These are phyloP conservation scores for Diabrotica virgifera DNA, from an alignment of 1,140 invertebrate genomes.

Conservation along the genomic window DNA sequence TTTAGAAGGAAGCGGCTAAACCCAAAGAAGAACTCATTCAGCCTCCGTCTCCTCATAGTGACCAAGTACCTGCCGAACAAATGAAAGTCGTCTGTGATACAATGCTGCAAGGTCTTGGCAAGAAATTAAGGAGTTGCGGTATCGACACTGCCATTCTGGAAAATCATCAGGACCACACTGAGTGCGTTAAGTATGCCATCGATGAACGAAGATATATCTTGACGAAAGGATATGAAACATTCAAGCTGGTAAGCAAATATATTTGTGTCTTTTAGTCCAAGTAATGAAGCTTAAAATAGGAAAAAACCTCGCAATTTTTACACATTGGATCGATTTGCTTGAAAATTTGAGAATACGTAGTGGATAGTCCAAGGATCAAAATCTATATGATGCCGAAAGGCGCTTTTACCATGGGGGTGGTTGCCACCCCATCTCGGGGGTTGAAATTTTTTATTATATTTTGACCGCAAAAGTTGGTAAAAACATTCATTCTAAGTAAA, in stretches of 20 bases:
- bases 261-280: too few species aligned
- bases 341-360: too few species aligned
- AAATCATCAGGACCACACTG: conserved; percentile 51
- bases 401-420: too few species aligned
- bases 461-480: too few species aligned
- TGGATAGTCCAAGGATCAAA: too few species aligned
- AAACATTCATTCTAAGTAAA: too few species aligned
- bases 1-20: conserved; percentile 14
- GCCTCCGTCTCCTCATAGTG: conserved; percentile 28
- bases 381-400: too few species aligned
- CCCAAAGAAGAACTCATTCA: conserved; percentile 24
- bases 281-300: too few species aligned
- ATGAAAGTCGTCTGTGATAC: conserved; percentile 56
- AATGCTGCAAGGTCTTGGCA: conserved; percentile 56
- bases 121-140: conserved; percentile 62
- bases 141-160: conserved; percentile 60
- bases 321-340: too few species aligned
- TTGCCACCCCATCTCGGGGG: too few species aligned
- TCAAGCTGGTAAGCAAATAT: conserved; percentile 43
- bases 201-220: conserved; percentile 58
- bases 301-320: too few species aligned
- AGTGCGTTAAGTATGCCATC: conserved; percentile 52
- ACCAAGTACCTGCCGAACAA: conserved; percentile 32
- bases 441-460: too few species aligned
- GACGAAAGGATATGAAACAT: conserved; percentile 52